Conservation (phyloP, 1,140 invertebrate genomes). For the Bathynomus jamesi region DNA sequence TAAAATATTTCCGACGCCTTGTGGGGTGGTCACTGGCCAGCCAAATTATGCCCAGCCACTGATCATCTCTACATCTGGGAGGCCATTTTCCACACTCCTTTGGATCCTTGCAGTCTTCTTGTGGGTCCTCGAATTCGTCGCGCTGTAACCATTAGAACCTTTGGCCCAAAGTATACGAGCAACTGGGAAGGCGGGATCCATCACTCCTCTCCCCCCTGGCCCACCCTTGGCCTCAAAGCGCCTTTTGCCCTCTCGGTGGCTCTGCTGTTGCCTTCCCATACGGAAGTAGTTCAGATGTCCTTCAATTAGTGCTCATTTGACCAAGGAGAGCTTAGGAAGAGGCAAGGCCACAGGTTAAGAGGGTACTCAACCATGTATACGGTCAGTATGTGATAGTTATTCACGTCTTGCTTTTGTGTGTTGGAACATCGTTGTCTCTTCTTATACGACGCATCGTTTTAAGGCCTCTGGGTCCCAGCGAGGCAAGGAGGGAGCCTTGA, state of each 20-base stretch:
- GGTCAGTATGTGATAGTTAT: conserved; percentile 38
- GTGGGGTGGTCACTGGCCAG: neutral
- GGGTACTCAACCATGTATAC: conserved; percentile 35
- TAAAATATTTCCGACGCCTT: neutral
- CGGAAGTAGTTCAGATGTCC: neutral
- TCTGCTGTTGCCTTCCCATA: neutral
- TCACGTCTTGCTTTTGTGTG: conserved; percentile 36
- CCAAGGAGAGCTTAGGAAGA: neutral
- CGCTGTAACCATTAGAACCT: neutral
- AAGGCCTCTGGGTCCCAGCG: neutral
- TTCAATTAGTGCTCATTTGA: neutral
- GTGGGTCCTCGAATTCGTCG: neutral
- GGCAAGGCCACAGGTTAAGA: neutral
- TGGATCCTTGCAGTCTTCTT: neutral
- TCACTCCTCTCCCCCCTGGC: conserved; percentile 4
- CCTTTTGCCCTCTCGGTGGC: neutral
- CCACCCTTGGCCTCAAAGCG: conserved; percentile 10
- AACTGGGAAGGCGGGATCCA: neutral
- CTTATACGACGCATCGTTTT: neutral
- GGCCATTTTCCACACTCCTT: neutral
- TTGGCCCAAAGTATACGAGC: neutral
- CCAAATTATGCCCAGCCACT: neutral
- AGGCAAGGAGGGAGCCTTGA: neutral
- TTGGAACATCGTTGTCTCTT: conserved; percentile 13
- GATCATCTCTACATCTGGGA: neutral